phyloP scores from a whole-genome alignment of 2,113 vertebrate species.

The Laterallus jamaicensis region DNA sequence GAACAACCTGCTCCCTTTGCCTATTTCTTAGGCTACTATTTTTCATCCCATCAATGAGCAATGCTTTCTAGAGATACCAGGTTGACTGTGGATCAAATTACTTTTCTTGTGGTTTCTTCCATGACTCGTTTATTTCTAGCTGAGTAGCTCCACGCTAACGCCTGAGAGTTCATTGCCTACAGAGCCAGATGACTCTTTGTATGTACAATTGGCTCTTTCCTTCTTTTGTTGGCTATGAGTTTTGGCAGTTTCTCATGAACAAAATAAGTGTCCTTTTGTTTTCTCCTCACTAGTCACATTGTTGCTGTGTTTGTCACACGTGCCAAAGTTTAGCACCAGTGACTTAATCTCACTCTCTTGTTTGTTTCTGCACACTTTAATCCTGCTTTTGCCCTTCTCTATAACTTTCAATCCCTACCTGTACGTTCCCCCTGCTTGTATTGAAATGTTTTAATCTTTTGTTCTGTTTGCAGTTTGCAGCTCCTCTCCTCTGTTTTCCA shows the following conservation, averaged over 20 bases:
- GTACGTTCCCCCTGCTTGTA: neutral
- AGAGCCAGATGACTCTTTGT: neutral
- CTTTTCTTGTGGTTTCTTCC: neutral
- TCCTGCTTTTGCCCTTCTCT: neutral
- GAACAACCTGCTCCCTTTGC: neutral
- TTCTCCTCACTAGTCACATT: accelerated
- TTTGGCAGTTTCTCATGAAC: neutral
- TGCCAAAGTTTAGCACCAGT: neutral
- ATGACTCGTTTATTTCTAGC: neutral
- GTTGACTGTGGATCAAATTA: neutral
- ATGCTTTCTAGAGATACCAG: neutral
- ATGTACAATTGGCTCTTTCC: neutral
- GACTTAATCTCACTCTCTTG: neutral
- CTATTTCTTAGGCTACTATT: neutral
- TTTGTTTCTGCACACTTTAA: neutral
- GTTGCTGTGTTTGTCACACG: accelerated
- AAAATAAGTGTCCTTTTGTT: neutral
- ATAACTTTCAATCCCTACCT: neutral
- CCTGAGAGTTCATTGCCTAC: neutral
- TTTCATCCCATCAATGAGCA: neutral
- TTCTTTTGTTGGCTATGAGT: neutral
- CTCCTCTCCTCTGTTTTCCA: neutral
- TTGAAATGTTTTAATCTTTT: neutral
- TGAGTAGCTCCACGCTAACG: neutral
- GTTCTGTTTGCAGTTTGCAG: neutral